phyloP scores from a whole-genome alignment of 2,797 vertebrate genomes.

The Hemibagrus guttatus region DNA sequence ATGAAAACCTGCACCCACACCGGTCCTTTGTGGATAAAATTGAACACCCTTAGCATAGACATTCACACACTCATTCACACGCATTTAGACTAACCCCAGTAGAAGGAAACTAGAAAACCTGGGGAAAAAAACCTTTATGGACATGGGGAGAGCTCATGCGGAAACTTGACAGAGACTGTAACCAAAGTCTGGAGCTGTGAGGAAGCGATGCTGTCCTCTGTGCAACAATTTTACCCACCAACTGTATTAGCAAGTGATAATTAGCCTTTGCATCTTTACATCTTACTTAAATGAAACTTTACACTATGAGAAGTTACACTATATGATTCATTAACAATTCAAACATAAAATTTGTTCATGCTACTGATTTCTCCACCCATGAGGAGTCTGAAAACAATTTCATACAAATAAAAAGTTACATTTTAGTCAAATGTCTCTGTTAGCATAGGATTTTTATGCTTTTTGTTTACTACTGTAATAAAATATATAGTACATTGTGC shows the following conservation, averaged over 20 bases:
- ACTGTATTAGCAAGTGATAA: background rate
- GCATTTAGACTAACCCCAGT: background rate
- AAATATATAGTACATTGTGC: too few species aligned
- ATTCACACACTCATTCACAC: background rate
- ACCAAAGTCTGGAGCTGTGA: background rate
- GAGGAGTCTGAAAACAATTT: background rate
- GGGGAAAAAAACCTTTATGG: background rate
- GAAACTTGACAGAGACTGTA: background rate
- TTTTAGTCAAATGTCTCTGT: background rate
- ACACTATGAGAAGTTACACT: background rate
- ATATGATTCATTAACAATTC: background rate
- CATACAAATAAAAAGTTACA: background rate
- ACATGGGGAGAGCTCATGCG: background rate
- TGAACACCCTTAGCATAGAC: background rate
- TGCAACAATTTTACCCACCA: background rate
- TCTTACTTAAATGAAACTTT: background rate
- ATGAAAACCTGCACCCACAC: too few species aligned
- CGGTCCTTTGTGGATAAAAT: too few species aligned
- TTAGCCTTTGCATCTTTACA: background rate
- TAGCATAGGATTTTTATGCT: too few species aligned
- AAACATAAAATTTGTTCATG: background rate
- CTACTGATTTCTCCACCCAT: background rate
- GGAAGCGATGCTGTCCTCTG: background rate
- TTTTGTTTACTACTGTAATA: too few species aligned
- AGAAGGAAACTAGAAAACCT: background rate